Conservation (phyloP, 2,888 invertebrate species). For the Bembecia ichneumoniformis region DNA sequence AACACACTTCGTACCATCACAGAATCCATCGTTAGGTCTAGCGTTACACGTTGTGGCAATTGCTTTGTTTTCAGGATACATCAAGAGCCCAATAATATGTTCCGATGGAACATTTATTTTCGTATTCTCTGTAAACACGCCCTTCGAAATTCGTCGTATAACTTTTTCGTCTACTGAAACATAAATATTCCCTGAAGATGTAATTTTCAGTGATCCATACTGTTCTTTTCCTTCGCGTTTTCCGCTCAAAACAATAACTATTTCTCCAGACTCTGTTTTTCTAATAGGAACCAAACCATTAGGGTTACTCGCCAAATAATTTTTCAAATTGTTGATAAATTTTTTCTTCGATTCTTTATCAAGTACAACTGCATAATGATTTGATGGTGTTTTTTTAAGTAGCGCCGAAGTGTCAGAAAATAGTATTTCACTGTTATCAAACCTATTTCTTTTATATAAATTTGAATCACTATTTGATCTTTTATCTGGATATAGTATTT, state of each 20-base stretch:
- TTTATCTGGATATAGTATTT: slow-evolving; percentile 6
- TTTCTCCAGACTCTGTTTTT: slow-evolving; percentile 28
- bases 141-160: slow-evolving; percentile 14
- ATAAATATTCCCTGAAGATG: slow-evolving; percentile 39
- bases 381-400: slow-evolving; percentile 29
- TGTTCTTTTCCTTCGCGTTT: slow-evolving; percentile 14
- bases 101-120: slow-evolving; percentile 5
- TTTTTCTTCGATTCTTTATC: slow-evolving; percentile 33
- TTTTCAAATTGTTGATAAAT: slow-evolving; percentile 33
- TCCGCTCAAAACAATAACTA: slow-evolving; percentile 26
- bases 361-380: slow-evolving; percentile 31
- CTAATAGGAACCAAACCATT: slow-evolving; percentile 27
- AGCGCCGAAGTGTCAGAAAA: slow-evolving; percentile 16
- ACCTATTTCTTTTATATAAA: slow-evolving; percentile 21
- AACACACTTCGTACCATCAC: slow-evolving; percentile 26
- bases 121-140: slow-evolving; percentile 5
- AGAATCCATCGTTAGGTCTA: slow-evolving; percentile 14
- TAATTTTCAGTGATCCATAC: slow-evolving; percentile 35
- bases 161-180: slow-evolving; percentile 26
- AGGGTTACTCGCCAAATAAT: slow-evolving; percentile 21
- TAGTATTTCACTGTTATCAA: slow-evolving; percentile 16
- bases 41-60: slow-evolving; percentile 28
- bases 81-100: slow-evolving; percentile 14
- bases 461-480: slow-evolving; percentile 32
- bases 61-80: slow-evolving; percentile 21